Percentiles rank a stretch among this genome's conserved stretches.
Evolutionary conservation across 2,888 invertebrate genomes (phyloP).

Genomic region (Sturmia bella): DNA sequence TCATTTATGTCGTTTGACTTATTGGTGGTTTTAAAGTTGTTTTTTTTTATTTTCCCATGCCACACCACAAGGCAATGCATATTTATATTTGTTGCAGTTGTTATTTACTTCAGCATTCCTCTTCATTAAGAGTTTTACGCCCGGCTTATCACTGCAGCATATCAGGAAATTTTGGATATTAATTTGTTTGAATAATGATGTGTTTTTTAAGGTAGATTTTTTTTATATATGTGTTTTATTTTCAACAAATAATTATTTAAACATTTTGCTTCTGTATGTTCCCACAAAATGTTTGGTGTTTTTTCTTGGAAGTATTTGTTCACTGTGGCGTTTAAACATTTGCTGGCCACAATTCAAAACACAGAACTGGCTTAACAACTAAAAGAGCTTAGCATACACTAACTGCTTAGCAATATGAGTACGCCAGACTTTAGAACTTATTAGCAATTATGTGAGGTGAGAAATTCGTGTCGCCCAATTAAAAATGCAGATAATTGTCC

Average conservation of each 20-base stretch:
- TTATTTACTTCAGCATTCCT: constrained; percentile 31
- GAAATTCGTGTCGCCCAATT: too few relatives aligned
- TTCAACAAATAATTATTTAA: not conserved
- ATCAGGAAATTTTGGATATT: constrained; percentile 73
- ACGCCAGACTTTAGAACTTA: too few relatives aligned
- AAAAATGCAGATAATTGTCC: too few relatives aligned
- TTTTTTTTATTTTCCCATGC: constrained; percentile 41
- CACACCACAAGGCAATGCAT: constrained; percentile 2
- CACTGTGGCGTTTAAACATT: too few relatives aligned
- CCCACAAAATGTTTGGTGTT: too few relatives aligned
- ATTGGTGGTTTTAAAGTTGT: constrained; percentile 47
- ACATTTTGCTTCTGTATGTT: not conserved
- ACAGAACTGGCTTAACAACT: too few relatives aligned
- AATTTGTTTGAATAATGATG: constrained; percentile 74
- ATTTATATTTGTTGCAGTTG: constrained; percentile 17
- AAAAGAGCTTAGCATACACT: too few relatives aligned
- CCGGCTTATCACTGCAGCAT: constrained; percentile 69
- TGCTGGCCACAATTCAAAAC: too few relatives aligned
- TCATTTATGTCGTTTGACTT: constrained; percentile 17
- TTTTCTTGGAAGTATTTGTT: too few relatives aligned
- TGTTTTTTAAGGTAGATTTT: constrained; percentile 45
- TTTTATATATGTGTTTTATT: constrained; percentile 7
- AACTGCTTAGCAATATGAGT: too few relatives aligned
- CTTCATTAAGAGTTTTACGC: constrained; percentile 68
- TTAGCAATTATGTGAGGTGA: too few relatives aligned